Percentiles rank a stretch among this genome's conserved stretches.
These are phyloP conservation scores for Embiotoca jacksoni DNA, from an alignment of 2,113 vertebrate species.

Conservation along the genomic window DNA sequence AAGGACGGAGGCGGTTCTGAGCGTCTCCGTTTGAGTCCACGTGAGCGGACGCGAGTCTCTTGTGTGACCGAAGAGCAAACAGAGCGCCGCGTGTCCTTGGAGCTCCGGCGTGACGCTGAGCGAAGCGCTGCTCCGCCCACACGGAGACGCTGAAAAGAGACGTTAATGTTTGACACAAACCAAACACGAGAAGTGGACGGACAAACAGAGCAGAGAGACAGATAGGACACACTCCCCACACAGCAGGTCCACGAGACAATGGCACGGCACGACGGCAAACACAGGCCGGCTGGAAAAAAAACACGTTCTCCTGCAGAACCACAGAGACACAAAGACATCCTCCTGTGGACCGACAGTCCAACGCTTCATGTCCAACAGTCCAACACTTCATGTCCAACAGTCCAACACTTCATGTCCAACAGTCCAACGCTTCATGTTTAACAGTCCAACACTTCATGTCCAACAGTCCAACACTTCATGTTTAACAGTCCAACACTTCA, in stretches of 20 bases:
- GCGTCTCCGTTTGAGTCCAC: too few relatives aligned
- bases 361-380: too few relatives aligned
- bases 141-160: slow-evolving; percentile 60
- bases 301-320: slow-evolving; percentile 5
- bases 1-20: too few relatives aligned
- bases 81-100: background rate
- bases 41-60: background rate
- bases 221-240: slow-evolving; percentile 55
- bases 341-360: too few relatives aligned
- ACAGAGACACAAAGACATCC: background rate
- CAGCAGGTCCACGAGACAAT: slow-evolving; percentile 36
- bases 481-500: too few relatives aligned
- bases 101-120: slow-evolving; percentile 16
- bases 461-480: too few relatives aligned
- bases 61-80: slow-evolving; percentile 15
- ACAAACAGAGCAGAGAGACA: slow-evolving; percentile 64
- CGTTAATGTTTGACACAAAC: slow-evolving; percentile 73
- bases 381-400: too few relatives aligned
- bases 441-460: too few relatives aligned
- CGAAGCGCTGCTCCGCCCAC: slow-evolving; percentile 22
- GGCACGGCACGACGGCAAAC: slow-evolving; percentile 66
- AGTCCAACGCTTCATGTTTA: too few relatives aligned
- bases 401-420: too few relatives aligned
- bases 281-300: slow-evolving; percentile 42
- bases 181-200: slow-evolving; percentile 71